Evolutionary conservation across 2,888 invertebrate species (phyloP).

Genomic region (Epirrhoe alternata): DNA sequence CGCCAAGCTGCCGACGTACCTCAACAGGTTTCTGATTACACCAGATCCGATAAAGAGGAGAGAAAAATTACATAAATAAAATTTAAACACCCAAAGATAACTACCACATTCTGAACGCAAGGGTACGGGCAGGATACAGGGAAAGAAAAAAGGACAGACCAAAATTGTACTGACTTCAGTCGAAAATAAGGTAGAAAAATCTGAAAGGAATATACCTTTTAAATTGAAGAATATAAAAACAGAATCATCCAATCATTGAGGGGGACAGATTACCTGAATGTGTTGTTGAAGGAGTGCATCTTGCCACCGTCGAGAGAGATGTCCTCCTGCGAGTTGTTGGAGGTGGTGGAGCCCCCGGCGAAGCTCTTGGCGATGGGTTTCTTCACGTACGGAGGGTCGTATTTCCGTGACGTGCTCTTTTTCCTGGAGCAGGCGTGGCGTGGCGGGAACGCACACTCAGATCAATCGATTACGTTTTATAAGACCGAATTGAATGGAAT

Average conservation of each 20-base stretch:
- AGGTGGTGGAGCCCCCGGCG: conserved; percentile 86
- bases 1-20: conserved; percentile 81
- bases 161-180: conserved; percentile 30
- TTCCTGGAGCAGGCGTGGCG: conserved; percentile 88
- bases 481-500: conserved; percentile 62
- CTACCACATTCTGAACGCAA: conserved; percentile 7
- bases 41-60: conserved; percentile 79
- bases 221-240: conserved; percentile 19
- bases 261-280: conserved; percentile 87
- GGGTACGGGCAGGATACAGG: conserved; percentile 27
- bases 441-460: conserved; percentile 82
- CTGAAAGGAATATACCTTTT: conserved; percentile 31
- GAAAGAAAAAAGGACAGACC: conserved; percentile 34
- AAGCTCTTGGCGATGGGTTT: conserved; percentile 92
- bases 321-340: conserved; percentile 92
- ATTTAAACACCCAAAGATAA: conserved; percentile 16
- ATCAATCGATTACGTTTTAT: conserved; percentile 83
- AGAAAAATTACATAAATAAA: conserved; percentile 56
- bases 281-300: conserved; percentile 92
- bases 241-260: neutral
- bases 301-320: conserved; percentile 92
- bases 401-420: conserved; percentile 95
- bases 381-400: conserved; percentile 94
- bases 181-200: conserved; percentile 28
- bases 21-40: conserved; percentile 82